Conservation (phyloP, 1,140 invertebrate species). For the Ganaspis sp. region DNA sequence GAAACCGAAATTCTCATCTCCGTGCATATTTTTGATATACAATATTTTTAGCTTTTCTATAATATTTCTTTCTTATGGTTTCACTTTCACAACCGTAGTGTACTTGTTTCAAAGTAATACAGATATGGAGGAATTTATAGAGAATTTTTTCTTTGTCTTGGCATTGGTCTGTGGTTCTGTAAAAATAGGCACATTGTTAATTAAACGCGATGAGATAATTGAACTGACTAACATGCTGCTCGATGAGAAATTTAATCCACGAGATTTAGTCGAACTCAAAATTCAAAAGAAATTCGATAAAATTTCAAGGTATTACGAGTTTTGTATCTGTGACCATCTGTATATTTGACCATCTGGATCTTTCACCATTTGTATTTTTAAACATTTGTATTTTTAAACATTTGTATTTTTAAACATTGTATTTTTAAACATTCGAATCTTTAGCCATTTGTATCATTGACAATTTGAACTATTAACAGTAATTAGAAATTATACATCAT, state of each 20-base stretch:
- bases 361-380: too few species aligned
- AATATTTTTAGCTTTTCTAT: not conserved
- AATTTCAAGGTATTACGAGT: not conserved
- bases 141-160: not conserved
- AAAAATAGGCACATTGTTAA: slow-evolving; percentile 2
- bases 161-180: not conserved
- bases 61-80: not conserved
- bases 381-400: too few species aligned
- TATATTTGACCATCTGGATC: not conserved
- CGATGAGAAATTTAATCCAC: not conserved
- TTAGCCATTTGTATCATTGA: too few species aligned
- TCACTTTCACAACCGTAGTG: not conserved
- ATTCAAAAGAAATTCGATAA: not conserved
- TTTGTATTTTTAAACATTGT: too few species aligned
- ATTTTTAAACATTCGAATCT: too few species aligned
- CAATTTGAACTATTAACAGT: too few species aligned
- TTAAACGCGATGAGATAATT: slow-evolving; percentile 1
- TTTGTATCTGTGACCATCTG: not conserved
- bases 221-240: not conserved
- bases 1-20: not conserved
- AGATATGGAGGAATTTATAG: not conserved
- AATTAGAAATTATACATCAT: too few species aligned
- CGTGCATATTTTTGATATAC: not conserved
- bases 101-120: not conserved
- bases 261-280: not conserved